These are phyloP conservation scores for Protobothrops flavoviridis DNA, from an alignment of 2,113 vertebrate species.

Conservation along the genomic window DNA sequence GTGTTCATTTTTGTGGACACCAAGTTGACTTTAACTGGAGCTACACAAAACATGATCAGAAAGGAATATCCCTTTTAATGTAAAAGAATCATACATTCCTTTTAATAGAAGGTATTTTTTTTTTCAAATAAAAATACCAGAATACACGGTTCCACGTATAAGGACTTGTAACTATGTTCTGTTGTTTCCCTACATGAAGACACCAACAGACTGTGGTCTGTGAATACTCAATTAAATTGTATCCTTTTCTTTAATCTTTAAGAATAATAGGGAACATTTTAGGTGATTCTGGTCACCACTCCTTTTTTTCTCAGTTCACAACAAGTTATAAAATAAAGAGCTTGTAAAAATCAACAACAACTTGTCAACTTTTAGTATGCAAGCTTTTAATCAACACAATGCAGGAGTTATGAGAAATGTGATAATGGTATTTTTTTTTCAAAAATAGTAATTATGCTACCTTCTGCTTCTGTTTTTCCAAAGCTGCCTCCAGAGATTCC, in stretches of 20 bases:
- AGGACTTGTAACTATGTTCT: not conserved
- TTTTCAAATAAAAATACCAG: not conserved
- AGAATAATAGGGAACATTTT: not conserved
- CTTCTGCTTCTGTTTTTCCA: slow-evolving; percentile 94
- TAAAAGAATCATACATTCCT: not conserved
- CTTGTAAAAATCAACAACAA: not conserved
- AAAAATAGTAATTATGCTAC: slow-evolving; percentile 55
- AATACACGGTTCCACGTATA: not conserved
- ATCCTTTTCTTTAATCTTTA: not conserved
- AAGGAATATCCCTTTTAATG: not conserved
- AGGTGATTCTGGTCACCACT: not conserved
- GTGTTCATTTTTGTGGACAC: not conserved
- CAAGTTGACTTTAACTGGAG: not conserved
- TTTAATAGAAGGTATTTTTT: not conserved
- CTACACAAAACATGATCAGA: not conserved
- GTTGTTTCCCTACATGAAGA: not conserved
- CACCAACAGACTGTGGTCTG: not conserved
- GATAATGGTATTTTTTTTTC: not conserved
- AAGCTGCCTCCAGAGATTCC: slow-evolving; percentile 83
- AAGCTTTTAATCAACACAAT: not conserved
- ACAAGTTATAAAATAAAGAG: slow-evolving; percentile 9
- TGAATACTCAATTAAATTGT: not conserved
- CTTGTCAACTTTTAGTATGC: not conserved
- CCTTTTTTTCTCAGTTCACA: not conserved
- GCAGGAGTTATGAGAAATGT: not conserved